Percentiles rank a stretch among this genome's conserved stretches.
phyloP scores from a whole-genome alignment of 2,113 vertebrate species.

The Dicerorhinus sumatrensis region DNA sequence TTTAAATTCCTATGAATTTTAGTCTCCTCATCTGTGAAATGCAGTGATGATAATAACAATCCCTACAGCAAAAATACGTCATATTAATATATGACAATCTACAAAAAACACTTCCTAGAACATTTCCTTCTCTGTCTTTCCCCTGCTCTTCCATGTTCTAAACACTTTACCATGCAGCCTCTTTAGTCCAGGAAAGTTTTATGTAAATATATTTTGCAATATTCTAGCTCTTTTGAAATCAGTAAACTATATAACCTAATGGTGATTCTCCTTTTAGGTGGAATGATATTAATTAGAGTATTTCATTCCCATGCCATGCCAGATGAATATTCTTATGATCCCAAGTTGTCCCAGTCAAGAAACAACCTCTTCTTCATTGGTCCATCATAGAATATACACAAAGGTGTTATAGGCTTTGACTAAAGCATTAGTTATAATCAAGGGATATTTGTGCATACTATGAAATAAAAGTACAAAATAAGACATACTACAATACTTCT shows the following conservation, averaged over 20 bases:
- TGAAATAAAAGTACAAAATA: neutral
- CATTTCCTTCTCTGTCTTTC: neutral
- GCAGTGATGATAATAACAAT: neutral
- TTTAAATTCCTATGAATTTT: neutral
- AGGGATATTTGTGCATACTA: neutral
- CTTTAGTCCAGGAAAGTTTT: neutral
- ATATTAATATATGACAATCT: neutral
- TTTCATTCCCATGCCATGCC: neutral
- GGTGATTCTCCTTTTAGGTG: neutral
- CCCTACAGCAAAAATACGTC: neutral
- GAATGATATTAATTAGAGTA: neutral
- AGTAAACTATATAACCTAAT: neutral
- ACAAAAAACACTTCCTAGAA: neutral
- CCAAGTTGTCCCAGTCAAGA: neutral
- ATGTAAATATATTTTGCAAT: conserved; percentile 10
- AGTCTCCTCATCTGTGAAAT: neutral
- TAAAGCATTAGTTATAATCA: neutral
- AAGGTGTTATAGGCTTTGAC: neutral
- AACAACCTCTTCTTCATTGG: neutral
- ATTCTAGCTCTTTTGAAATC: neutral
- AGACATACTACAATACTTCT: neutral
- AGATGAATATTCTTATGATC: conserved; percentile 1
- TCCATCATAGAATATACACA: neutral
- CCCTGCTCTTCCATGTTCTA: neutral
- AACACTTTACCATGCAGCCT: neutral